Evolutionary conservation across 2,888 invertebrate genomes (phyloP).

Genomic region (Apoda limacodes): DNA sequence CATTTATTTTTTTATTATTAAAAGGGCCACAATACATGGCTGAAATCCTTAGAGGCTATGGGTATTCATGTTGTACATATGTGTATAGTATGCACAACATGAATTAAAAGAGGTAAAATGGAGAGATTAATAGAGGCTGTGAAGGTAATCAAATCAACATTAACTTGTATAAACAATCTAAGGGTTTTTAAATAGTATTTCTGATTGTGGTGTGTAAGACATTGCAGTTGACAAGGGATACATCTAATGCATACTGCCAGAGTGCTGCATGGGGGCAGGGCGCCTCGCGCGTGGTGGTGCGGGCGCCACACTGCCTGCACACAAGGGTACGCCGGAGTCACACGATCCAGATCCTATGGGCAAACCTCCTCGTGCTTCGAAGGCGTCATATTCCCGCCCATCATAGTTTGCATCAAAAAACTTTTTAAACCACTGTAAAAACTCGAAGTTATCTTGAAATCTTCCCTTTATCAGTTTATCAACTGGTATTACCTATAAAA

Average conservation of each 20-base stretch:
- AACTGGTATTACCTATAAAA: slow-evolving; percentile 95
- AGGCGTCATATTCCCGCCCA: slow-evolving; percentile 95
- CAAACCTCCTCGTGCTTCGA: slow-evolving; percentile 87
- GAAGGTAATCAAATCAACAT: too few relatives aligned
- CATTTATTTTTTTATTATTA: too few relatives aligned
- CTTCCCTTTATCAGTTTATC: slow-evolving; percentile 99
- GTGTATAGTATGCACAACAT: too few relatives aligned
- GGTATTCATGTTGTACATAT: too few relatives aligned
- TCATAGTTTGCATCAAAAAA: slow-evolving; percentile 99
- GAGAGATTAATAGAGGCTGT: too few relatives aligned
- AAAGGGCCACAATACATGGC: too few relatives aligned
- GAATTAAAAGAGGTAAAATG: too few relatives aligned
- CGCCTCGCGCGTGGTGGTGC: slow-evolving; percentile 31
- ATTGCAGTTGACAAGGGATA: slow-evolving; percentile 23
- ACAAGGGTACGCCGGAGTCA: slow-evolving; percentile 60
- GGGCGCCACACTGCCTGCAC: slow-evolving; percentile 32
- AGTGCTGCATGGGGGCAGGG: slow-evolving; percentile 33
- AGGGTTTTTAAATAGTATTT: slow-evolving; percentile 21
- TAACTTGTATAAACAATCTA: too few relatives aligned
- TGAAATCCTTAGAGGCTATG: too few relatives aligned
- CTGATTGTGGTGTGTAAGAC: slow-evolving; percentile 28
- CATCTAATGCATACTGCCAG: slow-evolving; percentile 53
- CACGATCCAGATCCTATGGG: slow-evolving; percentile 79
- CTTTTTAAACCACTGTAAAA: slow-evolving; percentile 99
- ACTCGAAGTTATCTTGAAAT: slow-evolving; percentile 99